Base-by-base conservation (phyloP, 2,888 invertebrate species). In the Chesias legatella region DNA sequence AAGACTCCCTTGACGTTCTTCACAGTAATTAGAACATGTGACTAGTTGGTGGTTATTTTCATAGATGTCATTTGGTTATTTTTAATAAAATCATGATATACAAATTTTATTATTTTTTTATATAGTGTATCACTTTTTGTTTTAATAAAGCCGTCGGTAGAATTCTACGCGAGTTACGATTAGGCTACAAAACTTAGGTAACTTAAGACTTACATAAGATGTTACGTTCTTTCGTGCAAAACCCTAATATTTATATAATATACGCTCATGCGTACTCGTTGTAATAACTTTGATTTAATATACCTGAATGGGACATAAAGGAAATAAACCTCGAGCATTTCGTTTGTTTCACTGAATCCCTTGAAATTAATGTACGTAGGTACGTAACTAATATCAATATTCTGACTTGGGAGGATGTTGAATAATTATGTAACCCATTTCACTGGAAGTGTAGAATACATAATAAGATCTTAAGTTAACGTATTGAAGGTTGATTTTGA, bases 221-320 rank as follows among this genome's bases (percentile, higher is more conserved):
- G 8, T 33, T 7, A 13, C 13, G 4, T 7, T 28, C 21, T 20
- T 35, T 31, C n/a, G n/a, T 20, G 8, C 21, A 33, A 10, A n/a
- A 25, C 28, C 17, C 8, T 33, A 22, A 32, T 24, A 26, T 26
- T 17, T 4, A 33, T 30, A 33, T 28, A 28, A 1, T 21, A 26
- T 5, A 17, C n/a, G n/a, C n/a, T n/a, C n/a, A n/a, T 27, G 23
- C 27, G 10, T 10, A 20, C 22, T 11, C 35, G 13, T 35, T 10
- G 35, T 33, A 43, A 37, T 46, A 37, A 37, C 33, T 40, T 42
- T 47, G 34, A 44, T 52, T 48, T 43, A 44, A 39, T 43, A 29
- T 39, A 17, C 28, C 40, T 35, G 33, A 42, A 36, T 35, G 34
- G 26, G 42, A 27, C 43, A 20, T 13, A 32, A 34, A 25, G 43